Base-by-base conservation (phyloP, 1,140 invertebrate species). In the Neelides sp. region DNA sequence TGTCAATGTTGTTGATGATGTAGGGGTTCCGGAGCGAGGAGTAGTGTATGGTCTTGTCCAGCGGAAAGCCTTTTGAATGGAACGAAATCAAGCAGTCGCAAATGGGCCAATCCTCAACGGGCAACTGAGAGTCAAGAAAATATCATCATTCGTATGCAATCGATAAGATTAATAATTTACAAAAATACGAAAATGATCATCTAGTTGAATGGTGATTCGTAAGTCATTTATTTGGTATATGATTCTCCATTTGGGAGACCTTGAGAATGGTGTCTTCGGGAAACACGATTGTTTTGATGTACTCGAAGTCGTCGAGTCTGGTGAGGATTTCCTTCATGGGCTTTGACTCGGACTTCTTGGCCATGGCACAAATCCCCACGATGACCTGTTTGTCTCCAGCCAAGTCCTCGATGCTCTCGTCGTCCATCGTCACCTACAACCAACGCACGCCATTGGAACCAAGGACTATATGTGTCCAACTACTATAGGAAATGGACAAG, bases 41-140 rank as follows among this genome's bases (percentile, higher is more conserved):
- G 72, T 99, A 99, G 62, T 84, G 83, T 61, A 97, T 91, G n/a
- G 95, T 93, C 74, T 98, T 99, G 62, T 93, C 89, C 49, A 96
- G 73, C 3, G 92, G 95, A 73, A 97, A 99, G 46, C 62, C 93
- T 71, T 94, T 91, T 1, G 94, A 97, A 68, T 98, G 94, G 68
- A 99, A 99, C 52, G 91, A 95, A 52, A 99, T 92, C 13, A 99
- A 75, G 65, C 92, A 98, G 70, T 99, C 94, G 65, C 91, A 93
- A 17, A 89, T 72, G 1, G 94, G 95, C 96, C 96, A 99, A 64
- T 97, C 82, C 68, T 98, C 92, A 8, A 99, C 89, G 1, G 91
- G 84, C 70, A 90, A 81, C 77, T 92, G 66, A 17, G 75, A 71
- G 68, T 4, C 52, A 46, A 45, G 12, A 42, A 53, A 50, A 4